Evolutionary conservation across 2,888 invertebrate species (phyloP).

Genomic region (Cepaea hortensis): DNA sequence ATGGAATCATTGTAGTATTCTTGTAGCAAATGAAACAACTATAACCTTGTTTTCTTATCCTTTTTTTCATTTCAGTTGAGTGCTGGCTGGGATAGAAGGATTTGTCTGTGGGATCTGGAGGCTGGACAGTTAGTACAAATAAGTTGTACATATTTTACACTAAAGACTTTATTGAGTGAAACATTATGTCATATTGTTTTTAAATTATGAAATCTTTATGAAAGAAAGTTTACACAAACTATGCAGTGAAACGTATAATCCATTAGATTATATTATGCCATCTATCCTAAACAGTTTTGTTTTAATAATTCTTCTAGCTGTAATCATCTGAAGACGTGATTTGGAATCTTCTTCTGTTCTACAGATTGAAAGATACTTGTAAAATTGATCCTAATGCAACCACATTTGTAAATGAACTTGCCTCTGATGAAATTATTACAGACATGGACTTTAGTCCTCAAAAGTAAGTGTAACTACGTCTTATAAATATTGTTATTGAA

Average conservation of each 20-base stretch:
- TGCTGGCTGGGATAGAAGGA: slow-evolving; percentile 75
- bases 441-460: slow-evolving; percentile 70
- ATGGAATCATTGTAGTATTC: no score
- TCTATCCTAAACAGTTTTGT: background rate
- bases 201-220: background rate
- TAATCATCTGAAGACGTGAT: background rate
- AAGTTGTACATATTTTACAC: background rate
- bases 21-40: no score
- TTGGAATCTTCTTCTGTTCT: background rate
- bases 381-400: slow-evolving; percentile 52
- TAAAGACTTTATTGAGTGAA: background rate
- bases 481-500: background rate
- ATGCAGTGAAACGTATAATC: background rate
- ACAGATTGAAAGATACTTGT: slow-evolving; percentile 71
- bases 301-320: background rate
- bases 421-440: slow-evolving; percentile 74
- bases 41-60: no score
- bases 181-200: background rate
- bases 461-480: slow-evolving; percentile 53
- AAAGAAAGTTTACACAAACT: no score
- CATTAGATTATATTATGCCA: background rate
- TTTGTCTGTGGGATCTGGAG: slow-evolving; percentile 75
- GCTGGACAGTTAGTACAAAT: slow-evolving; percentile 62
- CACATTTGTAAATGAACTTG: slow-evolving; percentile 61
- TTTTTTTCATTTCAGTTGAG: slow-evolving; percentile 63